Evolutionary conservation across 2,797 vertebrate species (phyloP).

Genomic region (Ambastaia sidthimunki): DNA sequence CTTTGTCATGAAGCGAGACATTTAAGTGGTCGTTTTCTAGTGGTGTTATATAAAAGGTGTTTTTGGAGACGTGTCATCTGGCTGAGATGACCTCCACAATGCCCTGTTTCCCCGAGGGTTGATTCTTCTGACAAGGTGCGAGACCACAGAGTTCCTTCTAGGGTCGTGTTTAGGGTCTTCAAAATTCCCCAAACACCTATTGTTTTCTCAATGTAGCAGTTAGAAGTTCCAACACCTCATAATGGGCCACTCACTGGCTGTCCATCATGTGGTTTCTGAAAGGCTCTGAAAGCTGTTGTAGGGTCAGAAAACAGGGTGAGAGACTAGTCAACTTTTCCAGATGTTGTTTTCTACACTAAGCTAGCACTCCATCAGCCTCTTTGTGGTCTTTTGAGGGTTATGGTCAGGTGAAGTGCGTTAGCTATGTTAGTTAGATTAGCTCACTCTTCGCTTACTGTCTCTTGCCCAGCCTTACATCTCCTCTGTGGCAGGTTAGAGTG

Average conservation of each 20-base stretch:
- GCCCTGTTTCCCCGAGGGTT: constrained; percentile 37
- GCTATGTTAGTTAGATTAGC: constrained; percentile 42
- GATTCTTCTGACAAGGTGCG: constrained; percentile 43
- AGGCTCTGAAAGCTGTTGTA: neutral
- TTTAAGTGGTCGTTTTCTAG: constrained; percentile 35
- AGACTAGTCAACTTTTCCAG: constrained; percentile 5
- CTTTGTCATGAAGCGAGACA: constrained; percentile 40
- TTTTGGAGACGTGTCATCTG: constrained; percentile 42
- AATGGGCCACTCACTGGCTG: neutral
- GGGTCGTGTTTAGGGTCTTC: neutral
- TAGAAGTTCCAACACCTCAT: constrained; percentile 33
- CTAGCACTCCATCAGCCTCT: neutral
- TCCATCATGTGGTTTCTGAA: constrained; percentile 7
- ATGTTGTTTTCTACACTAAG: constrained; percentile 22
- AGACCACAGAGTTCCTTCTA: constrained; percentile 47
- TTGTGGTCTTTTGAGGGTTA: constrained; percentile 16
- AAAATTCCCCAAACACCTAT: constrained; percentile 34
- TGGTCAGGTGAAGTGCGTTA: constrained; percentile 17
- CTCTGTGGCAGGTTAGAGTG: constrained; percentile 65
- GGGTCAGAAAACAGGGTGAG: neutral
- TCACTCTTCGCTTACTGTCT: constrained; percentile 32
- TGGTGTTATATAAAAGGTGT: constrained; percentile 44
- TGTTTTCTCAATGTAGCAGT: constrained; percentile 5
- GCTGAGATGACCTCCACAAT: constrained; percentile 30
- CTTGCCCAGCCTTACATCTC: constrained; percentile 67